A percentile compares a stretch with the other conserved stretches of the same genome.
phyloP scores from a whole-genome alignment of 2,888 invertebrate genomes.

The Gryllus longicercus region DNA sequence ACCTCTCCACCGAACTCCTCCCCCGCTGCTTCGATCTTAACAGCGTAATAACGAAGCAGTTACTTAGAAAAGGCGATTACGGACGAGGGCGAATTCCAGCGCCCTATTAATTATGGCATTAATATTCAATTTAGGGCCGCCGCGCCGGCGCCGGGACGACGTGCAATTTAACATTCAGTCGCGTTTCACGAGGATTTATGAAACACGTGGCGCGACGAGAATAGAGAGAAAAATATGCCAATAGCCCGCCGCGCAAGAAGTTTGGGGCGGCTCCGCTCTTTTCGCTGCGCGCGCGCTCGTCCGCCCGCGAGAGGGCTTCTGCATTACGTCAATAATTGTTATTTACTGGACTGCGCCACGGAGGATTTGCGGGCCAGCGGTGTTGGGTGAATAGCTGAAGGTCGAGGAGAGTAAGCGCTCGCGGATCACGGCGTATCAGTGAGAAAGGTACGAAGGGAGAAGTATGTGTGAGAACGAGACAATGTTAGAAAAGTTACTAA shows the following conservation, averaged over 20 bases:
- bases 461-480: no score
- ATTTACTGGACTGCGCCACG: no score
- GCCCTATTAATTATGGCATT: slow-evolving; percentile 8
- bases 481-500: no score
- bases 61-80: slow-evolving; percentile 17
- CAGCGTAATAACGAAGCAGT: slow-evolving; percentile 6
- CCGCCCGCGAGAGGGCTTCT: not conserved
- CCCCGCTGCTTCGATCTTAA: not conserved
- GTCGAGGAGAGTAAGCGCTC: no score
- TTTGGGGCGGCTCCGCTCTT: no score
- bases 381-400: no score
- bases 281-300: not conserved
- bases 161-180: not conserved
- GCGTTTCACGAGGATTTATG: not conserved
- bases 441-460: no score
- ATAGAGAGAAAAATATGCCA: not conserved
- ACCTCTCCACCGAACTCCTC: not conserved
- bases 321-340: not conserved
- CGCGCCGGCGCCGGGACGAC: not conserved
- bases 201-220: not conserved
- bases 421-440: no score
- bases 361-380: no score
- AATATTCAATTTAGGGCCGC: not conserved
- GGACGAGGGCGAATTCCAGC: not conserved
- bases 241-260: not conserved